Base-by-base conservation (phyloP, 2,113 vertebrate species). In the Petroica traversi region DNA sequence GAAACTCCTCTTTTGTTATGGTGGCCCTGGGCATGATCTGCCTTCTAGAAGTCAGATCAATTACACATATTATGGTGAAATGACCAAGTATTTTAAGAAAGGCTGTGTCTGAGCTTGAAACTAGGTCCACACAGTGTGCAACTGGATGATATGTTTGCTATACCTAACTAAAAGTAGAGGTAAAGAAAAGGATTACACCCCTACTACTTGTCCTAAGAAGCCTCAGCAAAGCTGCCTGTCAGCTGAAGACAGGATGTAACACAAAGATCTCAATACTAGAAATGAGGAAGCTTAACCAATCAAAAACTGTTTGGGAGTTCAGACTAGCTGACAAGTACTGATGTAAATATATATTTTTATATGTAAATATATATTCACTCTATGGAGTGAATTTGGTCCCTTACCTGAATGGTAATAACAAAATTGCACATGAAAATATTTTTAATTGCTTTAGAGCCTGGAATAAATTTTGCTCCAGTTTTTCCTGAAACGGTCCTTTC, bases 111-210 rank as follows among this genome's bases (percentile, higher is more conserved):
- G 59, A 80, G 23, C n/a, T 76, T 85, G 49, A 80, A 69, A 40
- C 58, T 45, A 61, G 26, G 43, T 14, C 41, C 48, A 19, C 0
- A 0, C 28, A 41, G 6, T 11, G 68, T 22, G 23, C 40, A 93
- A 24, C 36, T 49, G 38, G 33, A 63, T 28, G 12, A 57, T 25
- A 15, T 9, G 20, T 55, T 55, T 64, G n/a, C 20, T 40, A 24
- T 0, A 1, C 9, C 1, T 49, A 34, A 68, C 25, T 49, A 24
- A 38, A 34, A 9, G 2, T 0, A 62, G n/a, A 29, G 55, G 12
- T 74, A 61, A 51, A 74, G 15, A 59, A 22, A 77, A 63, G 11
- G 6, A 8, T 51, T 85, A 23, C 6, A 58, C 6, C 23, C 5
- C 40, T 85, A n/a, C 8, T 68, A 4, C 24, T 68, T 43, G 19